Evolutionary conservation across 2,888 invertebrate genomes (phyloP).

Genomic region (Eudemis profundana): DNA sequence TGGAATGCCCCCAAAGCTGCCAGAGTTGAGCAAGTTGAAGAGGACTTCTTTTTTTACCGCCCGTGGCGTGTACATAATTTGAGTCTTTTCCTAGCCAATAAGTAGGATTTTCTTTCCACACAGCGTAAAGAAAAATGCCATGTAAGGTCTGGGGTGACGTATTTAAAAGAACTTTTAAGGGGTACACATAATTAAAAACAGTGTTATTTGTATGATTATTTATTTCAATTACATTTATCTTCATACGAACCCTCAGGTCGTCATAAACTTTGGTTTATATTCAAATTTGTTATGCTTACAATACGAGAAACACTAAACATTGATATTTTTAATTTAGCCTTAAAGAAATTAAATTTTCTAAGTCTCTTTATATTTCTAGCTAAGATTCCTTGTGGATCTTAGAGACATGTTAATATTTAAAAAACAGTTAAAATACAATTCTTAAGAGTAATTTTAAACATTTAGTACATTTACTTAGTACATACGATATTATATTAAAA

Average conservation of each 20-base stretch:
- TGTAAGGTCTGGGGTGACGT: too few species aligned
- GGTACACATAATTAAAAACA: conserved; percentile 37
- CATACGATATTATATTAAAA: conserved; percentile 58
- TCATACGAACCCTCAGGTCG: conserved; percentile 54
- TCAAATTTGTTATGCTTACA: conserved; percentile 48
- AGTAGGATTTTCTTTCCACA: too few species aligned
- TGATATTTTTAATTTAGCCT: conserved; percentile 63
- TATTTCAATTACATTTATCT: conserved; percentile 71
- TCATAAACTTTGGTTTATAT: conserved; percentile 54
- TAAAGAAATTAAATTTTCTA: conserved; percentile 64
- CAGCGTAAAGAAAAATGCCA: too few species aligned
- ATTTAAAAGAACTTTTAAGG: background rate
- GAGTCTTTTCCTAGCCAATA: too few species aligned
- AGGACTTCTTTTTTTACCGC: too few species aligned
- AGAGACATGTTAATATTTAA: conserved; percentile 57
- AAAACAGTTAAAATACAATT: conserved; percentile 70
- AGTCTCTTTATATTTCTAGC: conserved; percentile 72
- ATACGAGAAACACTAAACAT: conserved; percentile 61
- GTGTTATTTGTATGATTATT: conserved; percentile 68
- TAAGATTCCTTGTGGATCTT: conserved; percentile 51
- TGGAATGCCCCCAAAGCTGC: too few species aligned
- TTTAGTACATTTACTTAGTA: conserved; percentile 71
- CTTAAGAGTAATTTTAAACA: conserved; percentile 64
- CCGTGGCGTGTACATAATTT: too few species aligned
- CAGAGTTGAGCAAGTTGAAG: too few species aligned